Base-by-base conservation (phyloP, 2,888 invertebrate genomes). In the Hyppa rectilinea region DNA sequence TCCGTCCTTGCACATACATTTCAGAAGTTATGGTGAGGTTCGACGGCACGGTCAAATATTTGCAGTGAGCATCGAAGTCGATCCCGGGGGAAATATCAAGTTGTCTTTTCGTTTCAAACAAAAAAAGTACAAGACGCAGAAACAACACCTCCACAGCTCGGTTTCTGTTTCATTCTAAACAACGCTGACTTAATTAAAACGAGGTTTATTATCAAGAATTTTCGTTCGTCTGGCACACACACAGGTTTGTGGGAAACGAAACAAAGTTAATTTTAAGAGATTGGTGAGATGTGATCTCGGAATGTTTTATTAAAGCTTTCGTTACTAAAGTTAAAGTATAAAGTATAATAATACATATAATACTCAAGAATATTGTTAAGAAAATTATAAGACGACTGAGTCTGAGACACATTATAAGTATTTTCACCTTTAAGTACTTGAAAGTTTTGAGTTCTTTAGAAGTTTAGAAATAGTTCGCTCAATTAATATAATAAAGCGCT, bases 81-180 rank as follows among this genome's bases (percentile, higher is more conserved):
- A 66, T 63, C 90, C 83, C 87, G 1, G 5, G 90, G 90, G 90
- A 89, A 90, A 90, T 90, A 85, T 84, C 82, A 84, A 87, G 83
- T 84, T 85, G 82, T 83, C 83, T 82, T 85, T 81, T 74, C 71
- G 61, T 80, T 69, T 74, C 63, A 76, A 76, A 80, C 76, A 84
- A 84, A 87, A n/a, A 83, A 81, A 75, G 63, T 82, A 75, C 62
- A 80, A 80, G 71, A 74, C 60, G 64, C 14, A 63, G 63, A 85
- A 85, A 78, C 75, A 86, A 79, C 71, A 74, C 60, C 17, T 63
- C 31, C n/a, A 40, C 36, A 59, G 29, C 43, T 70, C n/a, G 14
- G 64, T 76, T 62, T 65, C 50, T 65, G 63, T 73, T 58, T 53
- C 49, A 63, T 58, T 67, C n/a, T 47, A 68, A 71, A 78, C 73